A percentile compares a stretch with the other conserved stretches of the same genome.
These are phyloP conservation scores for Lasiurus cinereus DNA, from an alignment of 2,113 vertebrate species.

Conservation along the genomic window DNA sequence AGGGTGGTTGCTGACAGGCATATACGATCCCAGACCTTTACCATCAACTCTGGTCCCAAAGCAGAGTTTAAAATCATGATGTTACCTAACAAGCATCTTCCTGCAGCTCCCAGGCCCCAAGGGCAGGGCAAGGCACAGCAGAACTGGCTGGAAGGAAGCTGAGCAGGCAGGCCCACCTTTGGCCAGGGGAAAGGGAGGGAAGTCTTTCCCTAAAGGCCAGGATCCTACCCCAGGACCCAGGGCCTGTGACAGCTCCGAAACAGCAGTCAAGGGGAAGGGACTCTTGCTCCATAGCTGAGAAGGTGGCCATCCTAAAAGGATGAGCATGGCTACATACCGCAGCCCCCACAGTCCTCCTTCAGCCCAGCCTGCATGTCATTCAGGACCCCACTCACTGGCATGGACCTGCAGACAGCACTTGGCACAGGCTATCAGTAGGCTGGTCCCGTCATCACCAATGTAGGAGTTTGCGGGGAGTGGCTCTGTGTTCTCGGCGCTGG, in stretches of 20 bases:
- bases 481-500: constrained; percentile 93
- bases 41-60: not conserved
- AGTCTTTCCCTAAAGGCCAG: not conserved
- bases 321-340: not conserved
- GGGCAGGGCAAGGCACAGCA: no score
- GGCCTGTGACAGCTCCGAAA: not conserved
- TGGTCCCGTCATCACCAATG: constrained; percentile 95
- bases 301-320: accelerated
- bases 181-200: not conserved
- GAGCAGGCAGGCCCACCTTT: not conserved
- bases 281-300: not conserved
- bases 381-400: constrained; percentile 92
- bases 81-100: not conserved
- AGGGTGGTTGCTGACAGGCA: accelerated
- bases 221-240: not conserved
- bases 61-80: accelerated
- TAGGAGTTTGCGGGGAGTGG: constrained; percentile 93
- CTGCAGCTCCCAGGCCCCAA: not conserved
- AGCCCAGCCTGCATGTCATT: not conserved
- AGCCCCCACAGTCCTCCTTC: not conserved
- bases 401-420: constrained; percentile 97
- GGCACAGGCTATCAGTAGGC: constrained; percentile 93
- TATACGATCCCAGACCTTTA: not conserved
- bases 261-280: not conserved
- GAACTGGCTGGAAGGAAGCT: not conserved